Percentiles rank a stretch among this genome's conserved stretches.
These are phyloP conservation scores for Entosphenus tridentatus DNA, from an alignment of 2,113 vertebrate species.

Conservation along the genomic window DNA sequence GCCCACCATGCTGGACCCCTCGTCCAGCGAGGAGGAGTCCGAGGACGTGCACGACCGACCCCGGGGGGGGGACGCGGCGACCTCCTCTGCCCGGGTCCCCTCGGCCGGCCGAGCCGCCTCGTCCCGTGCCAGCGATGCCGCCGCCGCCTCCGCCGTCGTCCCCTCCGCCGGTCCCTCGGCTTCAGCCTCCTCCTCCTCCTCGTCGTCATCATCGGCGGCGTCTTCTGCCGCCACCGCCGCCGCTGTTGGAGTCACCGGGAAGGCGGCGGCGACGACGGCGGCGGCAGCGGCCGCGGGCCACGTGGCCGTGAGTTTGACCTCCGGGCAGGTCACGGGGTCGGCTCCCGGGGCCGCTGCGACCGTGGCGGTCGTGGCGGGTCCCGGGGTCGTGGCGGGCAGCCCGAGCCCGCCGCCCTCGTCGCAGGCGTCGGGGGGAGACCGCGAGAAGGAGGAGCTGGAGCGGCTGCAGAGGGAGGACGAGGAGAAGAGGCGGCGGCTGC, in stretches of 20 bases:
- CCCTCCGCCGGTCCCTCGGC: no score
- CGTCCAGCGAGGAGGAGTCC: constrained; percentile 75
- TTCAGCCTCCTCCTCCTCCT: no score
- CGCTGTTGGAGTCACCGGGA: no score
- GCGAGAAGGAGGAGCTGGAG: constrained; percentile 81
- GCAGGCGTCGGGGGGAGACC: constrained; percentile 37
- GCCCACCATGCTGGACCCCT: constrained; percentile 59
- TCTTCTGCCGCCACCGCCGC: no score
- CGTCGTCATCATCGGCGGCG: no score
- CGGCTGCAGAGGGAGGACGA: constrained; percentile 77
- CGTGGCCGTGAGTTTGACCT: not conserved
- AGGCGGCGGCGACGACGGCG: not conserved
- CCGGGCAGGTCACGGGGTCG: constrained; percentile 40
- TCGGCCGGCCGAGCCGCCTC: no score
- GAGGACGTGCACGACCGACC: constrained; percentile 51
- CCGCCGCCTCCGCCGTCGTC: no score
- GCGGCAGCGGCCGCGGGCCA: not conserved
- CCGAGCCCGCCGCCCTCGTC: not conserved
- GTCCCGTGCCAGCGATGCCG: no score
- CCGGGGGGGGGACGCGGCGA: constrained; percentile 15
- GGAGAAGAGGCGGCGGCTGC: constrained; percentile 71
- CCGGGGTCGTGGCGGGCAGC: constrained; percentile 3
- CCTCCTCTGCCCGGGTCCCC: no score
- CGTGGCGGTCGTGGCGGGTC: constrained; percentile 10
- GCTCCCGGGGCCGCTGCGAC: constrained; percentile 31